These are phyloP conservation scores for Ephialtes manifestator DNA, from an alignment of 2,888 invertebrate genomes.

Conservation along the genomic window DNA sequence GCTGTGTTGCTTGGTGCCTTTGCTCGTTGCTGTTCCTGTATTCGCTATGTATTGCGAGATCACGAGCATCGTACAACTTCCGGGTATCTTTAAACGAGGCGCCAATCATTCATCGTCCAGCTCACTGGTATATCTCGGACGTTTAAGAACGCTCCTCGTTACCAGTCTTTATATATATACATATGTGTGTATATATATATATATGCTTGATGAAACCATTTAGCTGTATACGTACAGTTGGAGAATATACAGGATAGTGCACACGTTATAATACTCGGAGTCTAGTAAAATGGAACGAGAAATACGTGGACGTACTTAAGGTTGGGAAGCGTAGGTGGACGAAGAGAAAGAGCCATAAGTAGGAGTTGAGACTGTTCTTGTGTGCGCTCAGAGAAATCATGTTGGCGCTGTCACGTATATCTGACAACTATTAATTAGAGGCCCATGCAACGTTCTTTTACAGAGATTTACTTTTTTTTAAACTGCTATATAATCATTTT, in stretches of 20 bases:
- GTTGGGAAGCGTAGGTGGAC: slow-evolving; percentile 39
- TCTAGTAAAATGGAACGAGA: slow-evolving; percentile 32
- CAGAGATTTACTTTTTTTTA: too few species aligned
- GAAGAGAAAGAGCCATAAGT: slow-evolving; percentile 1
- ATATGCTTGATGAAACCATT: slow-evolving; percentile 22
- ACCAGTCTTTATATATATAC: not conserved
- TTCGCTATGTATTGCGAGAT: slow-evolving; percentile 37
- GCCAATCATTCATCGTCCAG: slow-evolving; percentile 61
- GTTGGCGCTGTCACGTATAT: too few species aligned
- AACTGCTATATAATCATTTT: too few species aligned
- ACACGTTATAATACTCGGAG: not conserved
- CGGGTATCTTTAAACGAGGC: slow-evolving; percentile 65
- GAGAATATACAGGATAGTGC: not conserved
- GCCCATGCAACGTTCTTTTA: too few species aligned
- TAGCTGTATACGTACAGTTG: slow-evolving; percentile 10
- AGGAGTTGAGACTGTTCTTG: slow-evolving; percentile 3
- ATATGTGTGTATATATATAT: not conserved
- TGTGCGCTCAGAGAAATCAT: too few species aligned
- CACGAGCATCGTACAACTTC: slow-evolving; percentile 57
- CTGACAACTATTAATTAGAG: too few species aligned
- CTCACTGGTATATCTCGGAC: slow-evolving; percentile 10
- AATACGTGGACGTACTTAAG: slow-evolving; percentile 24
- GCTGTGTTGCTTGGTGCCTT: not conserved
- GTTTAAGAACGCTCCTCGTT: slow-evolving; percentile 17
- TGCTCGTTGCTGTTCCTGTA: slow-evolving; percentile 15